Conservation (phyloP, 23 tunicate species). For the Oikopleura albicans region DNA sequence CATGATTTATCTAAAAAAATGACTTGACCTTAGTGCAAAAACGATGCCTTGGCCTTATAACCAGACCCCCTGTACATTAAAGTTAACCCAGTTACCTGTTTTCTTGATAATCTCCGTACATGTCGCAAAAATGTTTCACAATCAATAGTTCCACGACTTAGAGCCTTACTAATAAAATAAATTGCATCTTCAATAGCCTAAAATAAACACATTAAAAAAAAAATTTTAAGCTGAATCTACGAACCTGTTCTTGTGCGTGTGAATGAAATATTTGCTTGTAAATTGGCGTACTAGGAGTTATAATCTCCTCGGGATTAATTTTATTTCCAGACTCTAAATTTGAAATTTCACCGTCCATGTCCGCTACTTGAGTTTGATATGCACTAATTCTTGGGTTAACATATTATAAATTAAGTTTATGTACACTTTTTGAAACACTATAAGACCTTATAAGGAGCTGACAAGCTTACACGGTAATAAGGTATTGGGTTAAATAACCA, state of each 20-base stretch:
- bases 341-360: constrained; percentile 32
- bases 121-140: constrained; percentile 56
- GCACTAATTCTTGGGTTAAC: background rate
- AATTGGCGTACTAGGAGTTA: constrained; percentile 63
- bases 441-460: too few species aligned
- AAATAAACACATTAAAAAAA: background rate
- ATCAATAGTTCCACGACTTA: constrained; percentile 41
- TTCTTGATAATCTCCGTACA: constrained; percentile 55
- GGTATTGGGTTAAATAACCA: too few species aligned
- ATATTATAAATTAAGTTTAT: too few species aligned
- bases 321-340: constrained; percentile 24
- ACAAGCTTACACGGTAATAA: too few species aligned
- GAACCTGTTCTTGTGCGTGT: constrained; percentile 67
- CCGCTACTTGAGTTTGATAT: constrained; percentile 40
- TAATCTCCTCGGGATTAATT: constrained; percentile 55
- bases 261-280: constrained; percentile 55
- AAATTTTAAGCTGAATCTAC: background rate
- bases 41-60: too few species aligned
- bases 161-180: constrained; percentile 58
- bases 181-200: constrained; percentile 50
- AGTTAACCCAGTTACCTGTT: constrained; percentile 67
- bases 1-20: too few species aligned
- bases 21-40: too few species aligned
- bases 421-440: too few species aligned
- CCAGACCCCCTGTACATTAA: too few species aligned